These are phyloP conservation scores for Nephrotoma appendiculata DNA, from an alignment of 2,888 invertebrate genomes.

Conservation along the genomic window DNA sequence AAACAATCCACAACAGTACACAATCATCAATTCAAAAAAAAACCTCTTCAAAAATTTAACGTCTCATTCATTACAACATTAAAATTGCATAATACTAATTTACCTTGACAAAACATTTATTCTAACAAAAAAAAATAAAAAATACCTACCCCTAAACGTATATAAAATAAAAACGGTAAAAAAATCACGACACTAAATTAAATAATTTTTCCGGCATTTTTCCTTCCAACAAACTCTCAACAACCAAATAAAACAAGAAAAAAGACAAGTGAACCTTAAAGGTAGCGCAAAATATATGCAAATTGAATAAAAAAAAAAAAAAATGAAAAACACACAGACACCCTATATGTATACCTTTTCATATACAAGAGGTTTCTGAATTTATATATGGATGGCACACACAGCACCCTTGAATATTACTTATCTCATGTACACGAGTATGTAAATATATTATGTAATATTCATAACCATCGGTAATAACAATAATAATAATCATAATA, in stretches of 20 bases:
- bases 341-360: not conserved
- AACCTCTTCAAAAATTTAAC: not conserved
- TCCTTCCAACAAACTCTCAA: not conserved
- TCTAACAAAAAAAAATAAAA: not conserved
- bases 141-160: not conserved
- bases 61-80: not conserved
- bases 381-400: not conserved
- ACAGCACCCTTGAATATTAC: not conserved
- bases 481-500: not conserved
- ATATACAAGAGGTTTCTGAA: not conserved
- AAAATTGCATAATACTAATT: not conserved
- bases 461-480: not conserved
- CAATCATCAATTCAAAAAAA: not conserved
- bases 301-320: not conserved
- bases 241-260: not conserved
- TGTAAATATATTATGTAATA: not conserved
- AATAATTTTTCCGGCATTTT: not conserved
- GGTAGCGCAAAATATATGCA: not conserved
- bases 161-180: not conserved
- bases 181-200: not conserved
- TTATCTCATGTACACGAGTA: not conserved
- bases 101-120: not conserved
- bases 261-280: not conserved
- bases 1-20: not conserved
- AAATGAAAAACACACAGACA: not conserved